Base-by-base conservation (phyloP, 2,888 invertebrate genomes). In the Lacanobia wlatinum region DNA sequence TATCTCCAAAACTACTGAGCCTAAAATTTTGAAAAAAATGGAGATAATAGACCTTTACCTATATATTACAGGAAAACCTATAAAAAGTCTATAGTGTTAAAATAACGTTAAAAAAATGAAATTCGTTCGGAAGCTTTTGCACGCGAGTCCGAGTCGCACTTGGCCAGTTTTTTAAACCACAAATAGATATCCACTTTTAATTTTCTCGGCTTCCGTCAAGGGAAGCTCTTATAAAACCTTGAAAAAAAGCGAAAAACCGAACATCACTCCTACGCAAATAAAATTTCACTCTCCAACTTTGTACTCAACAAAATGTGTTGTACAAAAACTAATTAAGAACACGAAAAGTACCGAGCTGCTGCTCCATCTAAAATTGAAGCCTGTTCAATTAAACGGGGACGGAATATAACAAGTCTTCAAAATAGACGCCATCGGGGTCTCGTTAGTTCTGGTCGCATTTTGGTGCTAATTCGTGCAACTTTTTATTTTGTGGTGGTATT, bases 311-410 rank as follows among this genome's bases (percentile, higher is more conserved):
- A 52, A 63, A 52, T 38, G 53, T 71, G n/a, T 59, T 64, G 10
- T 52, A 46, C 50, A 8, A 59, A 75, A 67, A 56, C 50, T 76
- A 76, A 75, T 61, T 56, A 61, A 40, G 21, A 58, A 40, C 23
- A 23, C 4, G 5, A 52, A 56, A 62, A 61, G 38, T 50, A 50
- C 56, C 1, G 9, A 56, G 18, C 34, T 18, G 9, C 48, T 21
- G 50, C 61, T 60, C 76, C 69, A 52, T 61, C 14, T 28, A 67
- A 77, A 76, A 62, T 69, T 52, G 38, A 69, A 52, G 28, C 38
- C 58, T 28, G 61, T 75, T 62, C 61, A 75, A 69, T 62, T 58
- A 48, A 52, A 43, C 14, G 18, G 12, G 40, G 21, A 59, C 40
- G 1, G 3, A 40, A 59, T 59, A 59, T 40, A 59, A 59, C 40